phyloP scores from a whole-genome alignment of 2,888 invertebrate genomes.

The Dynastes tityus region DNA sequence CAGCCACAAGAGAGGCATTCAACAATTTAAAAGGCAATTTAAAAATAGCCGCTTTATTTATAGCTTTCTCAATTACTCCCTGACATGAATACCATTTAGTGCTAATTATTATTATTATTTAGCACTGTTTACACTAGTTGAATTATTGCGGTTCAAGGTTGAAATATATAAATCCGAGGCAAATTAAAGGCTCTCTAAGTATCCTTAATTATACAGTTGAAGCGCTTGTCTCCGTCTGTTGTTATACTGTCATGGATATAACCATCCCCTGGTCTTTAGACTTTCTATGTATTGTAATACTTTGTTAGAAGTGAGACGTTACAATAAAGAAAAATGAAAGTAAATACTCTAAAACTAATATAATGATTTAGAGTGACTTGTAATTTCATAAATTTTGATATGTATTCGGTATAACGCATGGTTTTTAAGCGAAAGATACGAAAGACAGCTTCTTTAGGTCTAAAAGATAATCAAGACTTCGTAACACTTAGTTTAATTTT shows the following conservation, averaged over 20 bases:
- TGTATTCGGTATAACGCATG: too few species aligned
- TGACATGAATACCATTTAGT: constrained; percentile 56
- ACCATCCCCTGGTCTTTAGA: background rate
- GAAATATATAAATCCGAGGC: constrained; percentile 42
- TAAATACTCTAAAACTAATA: too few species aligned
- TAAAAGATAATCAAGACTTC: too few species aligned
- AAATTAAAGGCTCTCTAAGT: constrained; percentile 38
- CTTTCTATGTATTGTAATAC: background rate
- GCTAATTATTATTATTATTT: constrained; percentile 52
- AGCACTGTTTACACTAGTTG: constrained; percentile 53
- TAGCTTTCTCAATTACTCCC: constrained; percentile 50
- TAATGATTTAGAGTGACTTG: too few species aligned
- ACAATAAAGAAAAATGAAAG: too few species aligned
- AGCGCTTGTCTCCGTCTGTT: background rate
- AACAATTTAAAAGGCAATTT: constrained; percentile 44
- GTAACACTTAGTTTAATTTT: too few species aligned
- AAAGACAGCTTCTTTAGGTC: too few species aligned
- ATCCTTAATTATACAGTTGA: constrained; percentile 34
- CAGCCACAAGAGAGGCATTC: constrained; percentile 37
- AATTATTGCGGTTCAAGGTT: constrained; percentile 53
- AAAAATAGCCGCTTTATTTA: constrained; percentile 50
- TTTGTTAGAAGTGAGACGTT: too few species aligned
- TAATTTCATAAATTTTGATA: too few species aligned
- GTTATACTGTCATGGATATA: background rate
- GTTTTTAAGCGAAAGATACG: too few species aligned